These are phyloP conservation scores for Manis crassicaudata DNA, from an alignment of 2,797 vertebrate genomes.

Conservation along the genomic window DNA sequence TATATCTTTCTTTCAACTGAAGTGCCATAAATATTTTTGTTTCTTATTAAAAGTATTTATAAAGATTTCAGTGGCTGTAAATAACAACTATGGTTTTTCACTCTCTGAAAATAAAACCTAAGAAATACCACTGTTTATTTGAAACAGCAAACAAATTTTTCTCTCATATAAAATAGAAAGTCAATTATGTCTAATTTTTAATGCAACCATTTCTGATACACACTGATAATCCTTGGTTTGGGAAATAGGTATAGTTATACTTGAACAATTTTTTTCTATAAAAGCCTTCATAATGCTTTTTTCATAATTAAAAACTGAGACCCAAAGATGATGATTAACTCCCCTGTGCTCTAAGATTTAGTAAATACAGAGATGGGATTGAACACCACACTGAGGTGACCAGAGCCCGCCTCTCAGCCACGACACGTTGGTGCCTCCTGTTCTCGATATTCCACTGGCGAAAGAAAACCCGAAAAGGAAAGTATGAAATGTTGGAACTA, in stretches of 20 bases:
- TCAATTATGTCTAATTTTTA: neutral
- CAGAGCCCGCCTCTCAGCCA: neutral
- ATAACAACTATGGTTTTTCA: neutral
- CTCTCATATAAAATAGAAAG: neutral
- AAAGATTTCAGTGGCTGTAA: neutral
- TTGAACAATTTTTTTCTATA: neutral
- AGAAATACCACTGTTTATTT: neutral
- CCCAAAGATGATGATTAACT: neutral
- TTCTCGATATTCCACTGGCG: neutral
- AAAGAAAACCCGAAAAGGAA: neutral
- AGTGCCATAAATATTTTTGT: neutral
- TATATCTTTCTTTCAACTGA: too few species aligned
- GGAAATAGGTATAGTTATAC: neutral
- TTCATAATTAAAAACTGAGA: neutral
- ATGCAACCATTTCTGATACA: neutral
- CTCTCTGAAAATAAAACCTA: neutral
- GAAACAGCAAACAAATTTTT: neutral
- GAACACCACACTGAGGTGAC: neutral
- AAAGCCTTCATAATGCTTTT: neutral
- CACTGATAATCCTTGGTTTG: neutral
- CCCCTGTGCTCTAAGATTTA: neutral
- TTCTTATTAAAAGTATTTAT: slow-evolving; percentile 1
- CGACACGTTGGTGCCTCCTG: neutral
- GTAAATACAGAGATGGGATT: neutral
- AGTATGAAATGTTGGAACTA: neutral